phyloP scores from a whole-genome alignment of 2,888 invertebrate species.

The Lathronympha strigana region DNA sequence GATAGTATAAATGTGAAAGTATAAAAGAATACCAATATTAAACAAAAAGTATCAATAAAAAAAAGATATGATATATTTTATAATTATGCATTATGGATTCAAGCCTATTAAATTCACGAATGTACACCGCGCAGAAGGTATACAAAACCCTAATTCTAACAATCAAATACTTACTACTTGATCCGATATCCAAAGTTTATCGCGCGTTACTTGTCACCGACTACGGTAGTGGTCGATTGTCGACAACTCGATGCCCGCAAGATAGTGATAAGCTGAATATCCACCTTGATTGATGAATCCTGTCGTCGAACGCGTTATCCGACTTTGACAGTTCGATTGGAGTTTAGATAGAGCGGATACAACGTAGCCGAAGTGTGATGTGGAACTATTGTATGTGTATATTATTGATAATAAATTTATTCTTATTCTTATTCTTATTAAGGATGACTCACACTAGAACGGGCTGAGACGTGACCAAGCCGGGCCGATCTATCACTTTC shows the following conservation, averaged over 20 bases:
- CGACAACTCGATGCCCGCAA: slow-evolving; percentile 39
- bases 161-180: neutral
- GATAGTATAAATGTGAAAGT: too few species aligned
- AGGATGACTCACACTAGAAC: too few species aligned
- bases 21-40: too few species aligned
- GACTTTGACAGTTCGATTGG: slow-evolving; percentile 43
- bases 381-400: too few species aligned
- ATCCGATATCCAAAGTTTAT: slow-evolving; percentile 19
- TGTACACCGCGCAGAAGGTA: neutral
- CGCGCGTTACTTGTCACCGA: slow-evolving; percentile 9
- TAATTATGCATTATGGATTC: too few species aligned
- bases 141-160: neutral
- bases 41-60: too few species aligned
- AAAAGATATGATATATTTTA: too few species aligned
- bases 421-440: too few species aligned
- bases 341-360: slow-evolving; percentile 29
- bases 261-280: slow-evolving; percentile 46
- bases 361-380: neutral
- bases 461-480: too few species aligned
- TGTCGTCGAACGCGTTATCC: slow-evolving; percentile 44
- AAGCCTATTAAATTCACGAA: too few species aligned
- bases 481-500: too few species aligned
- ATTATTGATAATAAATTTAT: too few species aligned
- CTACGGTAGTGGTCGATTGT: slow-evolving; percentile 6
- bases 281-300: slow-evolving; percentile 50